Evolutionary conservation across 2,797 vertebrate genomes (phyloP).

Genomic region (Paratrypauchen microcephalus): DNA sequence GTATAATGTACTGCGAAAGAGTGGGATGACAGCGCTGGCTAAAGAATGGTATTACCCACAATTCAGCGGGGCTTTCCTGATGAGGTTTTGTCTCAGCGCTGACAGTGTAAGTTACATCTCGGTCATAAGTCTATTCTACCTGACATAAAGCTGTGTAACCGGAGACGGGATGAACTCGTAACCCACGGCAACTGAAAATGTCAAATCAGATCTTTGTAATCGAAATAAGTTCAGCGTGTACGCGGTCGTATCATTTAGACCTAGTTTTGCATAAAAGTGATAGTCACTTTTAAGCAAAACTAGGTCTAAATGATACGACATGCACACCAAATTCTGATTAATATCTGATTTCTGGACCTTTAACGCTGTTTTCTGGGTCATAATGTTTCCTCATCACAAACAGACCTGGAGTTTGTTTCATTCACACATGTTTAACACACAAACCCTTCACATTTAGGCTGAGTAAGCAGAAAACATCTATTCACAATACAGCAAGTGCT

Average conservation of each 20-base stretch:
- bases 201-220: conserved; percentile 14
- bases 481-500: too few relatives aligned
- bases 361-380: too few relatives aligned
- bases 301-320: too few relatives aligned
- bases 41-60: conserved; percentile 25
- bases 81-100: conserved; percentile 17
- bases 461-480: too few relatives aligned
- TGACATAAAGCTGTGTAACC: conserved; percentile 17
- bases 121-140: conserved; percentile 38
- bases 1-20: conserved; percentile 31
- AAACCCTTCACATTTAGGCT: too few relatives aligned
- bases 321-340: too few relatives aligned
- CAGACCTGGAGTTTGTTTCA: too few relatives aligned
- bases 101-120: conserved; percentile 39
- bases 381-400: too few relatives aligned
- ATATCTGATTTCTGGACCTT: too few relatives aligned
- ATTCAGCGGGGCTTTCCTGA: conserved; percentile 24
- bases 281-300: too few relatives aligned
- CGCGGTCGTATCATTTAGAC: not conserved
- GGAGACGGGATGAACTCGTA: not conserved
- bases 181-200: not conserved
- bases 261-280: not conserved
- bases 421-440: too few relatives aligned
- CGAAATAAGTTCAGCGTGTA: not conserved
- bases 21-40: conserved; percentile 18